These are phyloP conservation scores for Globicephala melas DNA, from an alignment of 2,113 vertebrate species.

Conservation along the genomic window DNA sequence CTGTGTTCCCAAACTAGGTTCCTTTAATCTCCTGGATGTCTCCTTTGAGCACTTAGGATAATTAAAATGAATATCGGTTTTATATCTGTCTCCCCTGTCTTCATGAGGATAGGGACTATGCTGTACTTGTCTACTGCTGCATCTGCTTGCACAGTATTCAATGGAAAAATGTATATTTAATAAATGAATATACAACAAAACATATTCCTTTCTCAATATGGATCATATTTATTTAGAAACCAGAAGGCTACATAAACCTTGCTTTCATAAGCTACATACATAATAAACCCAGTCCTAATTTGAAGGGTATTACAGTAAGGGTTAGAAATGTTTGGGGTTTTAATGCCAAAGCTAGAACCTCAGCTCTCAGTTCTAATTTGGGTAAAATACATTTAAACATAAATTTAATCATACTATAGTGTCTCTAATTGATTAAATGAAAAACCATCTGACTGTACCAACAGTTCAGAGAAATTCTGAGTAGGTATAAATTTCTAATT, in stretches of 20 bases:
- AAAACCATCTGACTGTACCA: neutral
- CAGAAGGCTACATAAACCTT: neutral
- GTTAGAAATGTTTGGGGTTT: neutral
- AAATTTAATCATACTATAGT: conserved; percentile 28
- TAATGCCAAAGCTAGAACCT: neutral
- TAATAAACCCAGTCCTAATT: conserved; percentile 8
- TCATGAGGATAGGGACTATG: neutral
- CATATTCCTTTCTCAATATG: neutral
- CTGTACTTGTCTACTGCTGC: neutral
- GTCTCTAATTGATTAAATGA: conserved; percentile 35
- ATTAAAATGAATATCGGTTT: conserved; percentile 45
- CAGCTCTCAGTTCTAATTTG: conserved; percentile 7
- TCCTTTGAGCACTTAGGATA: conserved; percentile 19
- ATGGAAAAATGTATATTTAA: neutral
- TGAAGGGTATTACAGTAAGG: neutral
- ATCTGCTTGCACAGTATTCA: neutral
- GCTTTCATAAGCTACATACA: neutral
- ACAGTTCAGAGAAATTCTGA: neutral
- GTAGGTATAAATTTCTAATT: neutral
- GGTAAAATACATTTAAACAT: conserved; percentile 19
- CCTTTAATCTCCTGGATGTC: conserved; percentile 2
- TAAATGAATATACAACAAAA: neutral
- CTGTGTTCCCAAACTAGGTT: neutral
- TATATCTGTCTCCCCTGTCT: neutral
- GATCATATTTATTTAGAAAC: conserved; percentile 7